phyloP scores from a whole-genome alignment of 2,888 invertebrate species.

The Drosophila helvetica region DNA sequence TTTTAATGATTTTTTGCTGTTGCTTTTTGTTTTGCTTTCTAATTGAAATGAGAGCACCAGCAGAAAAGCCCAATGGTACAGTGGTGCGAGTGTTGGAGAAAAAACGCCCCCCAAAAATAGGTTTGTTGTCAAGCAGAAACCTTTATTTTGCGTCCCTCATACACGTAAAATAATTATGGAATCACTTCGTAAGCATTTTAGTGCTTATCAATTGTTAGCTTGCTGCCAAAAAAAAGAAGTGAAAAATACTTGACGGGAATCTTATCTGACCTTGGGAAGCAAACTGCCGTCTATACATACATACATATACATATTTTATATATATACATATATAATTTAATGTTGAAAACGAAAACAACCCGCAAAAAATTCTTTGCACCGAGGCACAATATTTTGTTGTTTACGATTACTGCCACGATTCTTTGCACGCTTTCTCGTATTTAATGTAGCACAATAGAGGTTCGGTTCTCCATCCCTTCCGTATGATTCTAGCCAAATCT shows the following conservation, averaged over 20 bases:
- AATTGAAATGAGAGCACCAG: conserved; percentile 50
- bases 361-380: conserved; percentile 32
- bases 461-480: background rate
- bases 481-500: background rate
- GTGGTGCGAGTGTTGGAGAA: conserved; percentile 43
- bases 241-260: conserved; percentile 28
- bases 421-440: background rate
- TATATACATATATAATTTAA: conserved; percentile 1
- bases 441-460: background rate
- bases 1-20: conserved; percentile 61
- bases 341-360: conserved; percentile 33
- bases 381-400: conserved; percentile 23
- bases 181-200: conserved; percentile 25
- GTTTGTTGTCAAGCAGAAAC: conserved; percentile 37
- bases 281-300: background rate
- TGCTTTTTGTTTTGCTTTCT: conserved; percentile 54
- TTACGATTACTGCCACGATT: conserved; percentile 44
- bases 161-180: conserved; percentile 29
- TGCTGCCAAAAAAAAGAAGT: conserved; percentile 6
- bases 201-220: conserved; percentile 36
- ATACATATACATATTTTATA: background rate
- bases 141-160: conserved; percentile 21
- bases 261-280: conserved; percentile 57
- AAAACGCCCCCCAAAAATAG: conserved; percentile 11
- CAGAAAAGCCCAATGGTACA: conserved; percentile 42